These are phyloP conservation scores for Microchrysa polita DNA, from an alignment of 2,888 invertebrate species.

Conservation along the genomic window DNA sequence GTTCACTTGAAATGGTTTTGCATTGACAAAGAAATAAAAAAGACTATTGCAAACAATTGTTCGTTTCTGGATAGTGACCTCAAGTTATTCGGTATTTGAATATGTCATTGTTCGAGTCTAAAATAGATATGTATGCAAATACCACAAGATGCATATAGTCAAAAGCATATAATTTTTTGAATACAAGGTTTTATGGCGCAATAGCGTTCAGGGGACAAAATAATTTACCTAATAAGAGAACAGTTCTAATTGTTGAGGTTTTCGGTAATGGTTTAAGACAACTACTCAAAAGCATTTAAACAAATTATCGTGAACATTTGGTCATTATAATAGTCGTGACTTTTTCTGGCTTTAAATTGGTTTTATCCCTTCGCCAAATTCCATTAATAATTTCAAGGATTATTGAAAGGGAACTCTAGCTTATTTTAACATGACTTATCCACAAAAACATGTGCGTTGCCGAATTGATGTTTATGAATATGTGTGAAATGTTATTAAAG, in stretches of 20 bases:
- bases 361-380: too few relatives aligned
- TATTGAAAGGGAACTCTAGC: too few relatives aligned
- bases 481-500: too few relatives aligned
- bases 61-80: constrained; percentile 22
- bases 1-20: background rate
- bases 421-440: too few relatives aligned
- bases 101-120: background rate
- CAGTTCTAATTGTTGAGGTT: background rate
- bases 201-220: background rate
- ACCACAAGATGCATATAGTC: background rate
- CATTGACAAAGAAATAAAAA: background rate
- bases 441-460: too few relatives aligned
- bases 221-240: background rate
- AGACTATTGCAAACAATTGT: constrained; percentile 15
- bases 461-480: too few relatives aligned
- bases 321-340: too few relatives aligned
- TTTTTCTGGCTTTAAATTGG: too few relatives aligned
- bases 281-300: too few relatives aligned
- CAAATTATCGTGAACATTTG: too few relatives aligned
- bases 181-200: constrained; percentile 10
- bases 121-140: background rate
- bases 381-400: too few relatives aligned
- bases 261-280: too few relatives aligned
- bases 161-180: constrained; percentile 1
- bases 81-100: constrained; percentile 22